Percentiles rank a stretch among this genome's conserved stretches.
phyloP scores from a whole-genome alignment of 1,140 invertebrate species.

The Ceratosolen fusciceps region DNA sequence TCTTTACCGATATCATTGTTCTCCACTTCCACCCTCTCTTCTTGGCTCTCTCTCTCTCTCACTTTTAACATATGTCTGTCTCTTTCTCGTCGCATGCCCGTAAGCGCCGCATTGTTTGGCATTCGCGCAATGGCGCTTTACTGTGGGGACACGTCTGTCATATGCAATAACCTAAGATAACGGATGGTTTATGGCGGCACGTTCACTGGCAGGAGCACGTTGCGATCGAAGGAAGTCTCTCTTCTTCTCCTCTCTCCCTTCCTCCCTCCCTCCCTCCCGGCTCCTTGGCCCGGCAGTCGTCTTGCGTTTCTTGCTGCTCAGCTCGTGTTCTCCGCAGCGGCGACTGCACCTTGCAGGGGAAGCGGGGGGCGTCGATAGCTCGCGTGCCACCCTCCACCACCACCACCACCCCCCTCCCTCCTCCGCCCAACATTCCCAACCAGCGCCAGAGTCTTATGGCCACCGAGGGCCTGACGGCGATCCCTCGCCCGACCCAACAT shows the following conservation, averaged over 20 bases:
- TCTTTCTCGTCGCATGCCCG: neutral
- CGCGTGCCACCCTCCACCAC: conserved; percentile 26
- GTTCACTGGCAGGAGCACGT: conserved; percentile 30
- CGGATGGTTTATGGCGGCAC: conserved; percentile 50
- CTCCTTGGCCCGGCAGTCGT: too few species aligned
- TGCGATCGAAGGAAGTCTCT: conserved; percentile 10
- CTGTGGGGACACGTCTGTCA: conserved; percentile 53
- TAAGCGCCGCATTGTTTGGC: conserved; percentile 42
- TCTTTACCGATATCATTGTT: neutral
- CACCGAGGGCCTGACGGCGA: too few species aligned
- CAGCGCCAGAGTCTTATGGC: too few species aligned
- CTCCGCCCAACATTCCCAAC: too few species aligned
- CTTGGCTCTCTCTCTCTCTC: neutral
- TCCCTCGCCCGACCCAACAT: too few species aligned
- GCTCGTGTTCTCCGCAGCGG: neutral
- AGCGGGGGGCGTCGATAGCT: conserved; percentile 20
- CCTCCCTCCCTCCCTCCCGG: neutral
- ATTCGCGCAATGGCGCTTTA: conserved; percentile 43
- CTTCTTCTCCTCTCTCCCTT: neutral
- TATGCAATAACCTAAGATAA: conserved; percentile 54
- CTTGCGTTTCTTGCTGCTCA: neutral
- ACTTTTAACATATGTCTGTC: neutral
- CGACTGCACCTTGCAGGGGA: neutral
- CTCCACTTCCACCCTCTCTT: neutral
- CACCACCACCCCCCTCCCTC: too few species aligned